Base-by-base conservation (phyloP, 2,113 vertebrate species). In the Lipophrys pholis region DNA sequence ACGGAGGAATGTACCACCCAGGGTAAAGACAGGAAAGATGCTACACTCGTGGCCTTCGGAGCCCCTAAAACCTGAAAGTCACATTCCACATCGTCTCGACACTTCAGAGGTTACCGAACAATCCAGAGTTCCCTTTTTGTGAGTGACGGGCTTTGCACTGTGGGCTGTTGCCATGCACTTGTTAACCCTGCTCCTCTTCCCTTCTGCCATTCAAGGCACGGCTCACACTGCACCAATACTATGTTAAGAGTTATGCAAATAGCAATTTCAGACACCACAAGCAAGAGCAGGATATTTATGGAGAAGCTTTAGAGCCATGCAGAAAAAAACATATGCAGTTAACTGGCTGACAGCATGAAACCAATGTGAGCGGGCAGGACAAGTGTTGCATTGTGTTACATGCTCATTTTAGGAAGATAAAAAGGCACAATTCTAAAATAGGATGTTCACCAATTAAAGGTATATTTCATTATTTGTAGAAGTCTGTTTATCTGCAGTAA, bases 41-140 rank as follows among this genome's bases (percentile, higher is more conserved):
- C 71, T 81, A 64, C 85, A 86, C 78, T 11, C 7, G 49, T 69
- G 82, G 79, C 76, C 65, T 80, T 76, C 46, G 15, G 70, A 82
- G 83, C 64, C 83, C 85, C 81, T 68, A 5, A 67, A 87, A 84
- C 80, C 81, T 79, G 76, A 89, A 80, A 91, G 88, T 87, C 73
- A 83, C 86, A 92, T 93, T 93, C 91, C 90, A 84, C 91, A 90
- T 76, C 30, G 30, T 49, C 68, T 45, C 66, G 87, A 68, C 82
- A 89, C 78, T 76, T 82, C 54, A 50, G 67, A 75, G 42, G 75
- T 70, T 73, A 48, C 78, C 42, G 53, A 69, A 82, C 58, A 78
- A 78, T 75, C 66, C 17, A 41, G 60, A 69, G 67, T 86, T 78
- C 80, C 78, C 46, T 63, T 38, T 52, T 63, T 55, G 60, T 88